Evolutionary conservation across 37 sponge, comb jelly and placozoan species (phyloP).

Genomic region (Beroe ovata): DNA sequence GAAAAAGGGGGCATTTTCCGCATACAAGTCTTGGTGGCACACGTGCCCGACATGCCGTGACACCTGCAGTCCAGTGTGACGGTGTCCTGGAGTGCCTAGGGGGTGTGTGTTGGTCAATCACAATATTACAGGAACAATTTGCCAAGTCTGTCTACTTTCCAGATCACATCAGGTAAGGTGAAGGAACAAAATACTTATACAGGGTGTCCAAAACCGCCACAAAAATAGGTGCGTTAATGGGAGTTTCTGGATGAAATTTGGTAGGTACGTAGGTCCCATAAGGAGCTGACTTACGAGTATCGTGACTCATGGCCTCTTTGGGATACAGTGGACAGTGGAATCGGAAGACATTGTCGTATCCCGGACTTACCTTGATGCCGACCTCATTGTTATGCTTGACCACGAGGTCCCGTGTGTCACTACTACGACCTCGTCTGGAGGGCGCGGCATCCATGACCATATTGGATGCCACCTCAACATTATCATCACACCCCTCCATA

Average conservation of each 20-base stretch:
- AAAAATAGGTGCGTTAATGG: no score
- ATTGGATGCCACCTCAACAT: constrained; percentile 54
- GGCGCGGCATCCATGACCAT: constrained; percentile 1
- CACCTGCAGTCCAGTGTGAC: constrained; percentile 49
- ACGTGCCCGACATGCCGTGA: constrained; percentile 61
- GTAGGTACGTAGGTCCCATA: no score
- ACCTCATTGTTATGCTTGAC: constrained; percentile 52
- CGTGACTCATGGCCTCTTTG: no score
- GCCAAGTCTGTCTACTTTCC: no score
- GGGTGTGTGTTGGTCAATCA: no score
- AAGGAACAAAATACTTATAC: no score
- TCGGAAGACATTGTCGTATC: background rate
- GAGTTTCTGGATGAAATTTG: no score
- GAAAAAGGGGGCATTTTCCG: constrained; percentile 62
- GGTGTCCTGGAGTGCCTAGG: constrained; percentile 62
- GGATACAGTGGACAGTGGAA: no score
- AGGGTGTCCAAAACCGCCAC: no score
- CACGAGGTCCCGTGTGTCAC: constrained; percentile 39
- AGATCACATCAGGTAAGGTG: no score
- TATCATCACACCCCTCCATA: constrained; percentile 45
- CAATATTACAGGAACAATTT: no score
- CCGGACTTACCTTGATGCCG: constrained; percentile 28
- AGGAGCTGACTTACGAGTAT: no score
- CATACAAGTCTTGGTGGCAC: constrained; percentile 59
- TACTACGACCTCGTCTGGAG: constrained; percentile 7